Evolutionary conservation across 1,140 invertebrate genomes (phyloP).

Genomic region (Acromyrmex heyeri): DNA sequence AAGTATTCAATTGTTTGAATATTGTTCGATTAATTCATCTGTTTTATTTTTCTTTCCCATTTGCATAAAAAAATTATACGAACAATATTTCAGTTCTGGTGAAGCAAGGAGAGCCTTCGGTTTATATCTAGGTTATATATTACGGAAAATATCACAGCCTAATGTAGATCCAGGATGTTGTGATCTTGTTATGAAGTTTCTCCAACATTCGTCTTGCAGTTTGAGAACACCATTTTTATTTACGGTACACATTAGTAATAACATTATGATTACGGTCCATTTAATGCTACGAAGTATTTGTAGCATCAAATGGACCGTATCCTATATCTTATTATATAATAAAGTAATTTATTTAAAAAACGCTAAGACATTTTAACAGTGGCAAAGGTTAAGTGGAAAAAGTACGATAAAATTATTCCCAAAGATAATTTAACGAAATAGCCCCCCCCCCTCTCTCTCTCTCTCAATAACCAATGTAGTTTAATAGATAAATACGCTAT

Average conservation of each 20-base stretch:
- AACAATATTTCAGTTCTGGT: slow-evolving; percentile 83
- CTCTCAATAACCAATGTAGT: too few species aligned
- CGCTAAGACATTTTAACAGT: not conserved
- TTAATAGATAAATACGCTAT: too few species aligned
- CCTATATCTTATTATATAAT: slow-evolving; percentile 8
- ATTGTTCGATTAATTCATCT: slow-evolving; percentile 1
- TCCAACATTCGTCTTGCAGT: slow-evolving; percentile 92
- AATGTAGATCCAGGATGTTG: slow-evolving; percentile 86
- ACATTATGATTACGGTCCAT: not conserved
- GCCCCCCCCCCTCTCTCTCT: too few species aligned
- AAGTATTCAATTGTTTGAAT: not conserved
- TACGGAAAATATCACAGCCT: slow-evolving; percentile 90
- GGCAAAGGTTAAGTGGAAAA: too few species aligned
- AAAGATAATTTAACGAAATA: too few species aligned
- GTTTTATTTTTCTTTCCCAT: slow-evolving; percentile 14
- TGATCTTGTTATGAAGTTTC: slow-evolving; percentile 93
- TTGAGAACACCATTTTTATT: slow-evolving; percentile 92
- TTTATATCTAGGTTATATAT: slow-evolving; percentile 93
- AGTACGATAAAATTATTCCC: too few species aligned
- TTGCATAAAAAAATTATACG: not conserved
- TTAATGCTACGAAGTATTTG: too few species aligned
- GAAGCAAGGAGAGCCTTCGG: slow-evolving; percentile 94
- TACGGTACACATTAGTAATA: slow-evolving; percentile 85
- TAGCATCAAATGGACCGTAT: too few species aligned
- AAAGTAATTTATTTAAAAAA: not conserved